These are phyloP conservation scores for Megaceryle maxima DNA, from an alignment of 2,113 vertebrate genomes.

Conservation along the genomic window DNA sequence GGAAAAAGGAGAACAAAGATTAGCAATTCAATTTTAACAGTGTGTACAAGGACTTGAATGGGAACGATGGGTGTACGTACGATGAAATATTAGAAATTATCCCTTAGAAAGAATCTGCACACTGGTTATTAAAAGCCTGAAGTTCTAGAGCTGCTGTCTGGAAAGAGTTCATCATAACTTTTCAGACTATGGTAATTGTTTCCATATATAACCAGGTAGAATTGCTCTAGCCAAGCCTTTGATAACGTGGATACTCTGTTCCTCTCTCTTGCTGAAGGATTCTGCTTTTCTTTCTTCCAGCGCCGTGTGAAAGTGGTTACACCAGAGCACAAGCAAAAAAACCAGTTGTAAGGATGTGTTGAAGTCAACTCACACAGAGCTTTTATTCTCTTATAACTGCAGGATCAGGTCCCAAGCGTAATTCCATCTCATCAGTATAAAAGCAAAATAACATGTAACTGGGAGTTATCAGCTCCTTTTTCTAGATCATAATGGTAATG, in stretches of 20 bases:
- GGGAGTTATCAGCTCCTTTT: background rate
- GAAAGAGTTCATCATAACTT: background rate
- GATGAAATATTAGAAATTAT: background rate
- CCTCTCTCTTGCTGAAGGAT: slow-evolving; percentile 50
- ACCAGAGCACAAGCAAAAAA: background rate
- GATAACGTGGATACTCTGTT: slow-evolving; percentile 14
- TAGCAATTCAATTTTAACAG: background rate
- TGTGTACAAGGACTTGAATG: background rate
- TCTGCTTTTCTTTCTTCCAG: background rate
- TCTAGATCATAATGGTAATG: background rate
- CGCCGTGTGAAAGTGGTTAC: background rate
- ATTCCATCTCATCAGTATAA: background rate
- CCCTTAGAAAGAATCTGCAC: background rate
- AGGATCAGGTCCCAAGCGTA: background rate
- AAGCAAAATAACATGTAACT: background rate
- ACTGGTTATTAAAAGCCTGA: background rate
- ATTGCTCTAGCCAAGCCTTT: slow-evolving; percentile 19
- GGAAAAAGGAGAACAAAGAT: background rate
- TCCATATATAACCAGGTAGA: background rate
- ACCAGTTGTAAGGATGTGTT: background rate
- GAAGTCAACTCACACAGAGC: background rate
- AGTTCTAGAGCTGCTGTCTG: background rate
- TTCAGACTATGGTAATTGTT: slow-evolving; percentile 33
- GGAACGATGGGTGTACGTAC: background rate
- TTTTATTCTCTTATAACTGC: background rate